Percentiles rank a stretch among this genome's conserved stretches.
These are phyloP conservation scores for Frankliniella fusca DNA, from an alignment of 2,888 invertebrate genomes.

Conservation along the genomic window DNA sequence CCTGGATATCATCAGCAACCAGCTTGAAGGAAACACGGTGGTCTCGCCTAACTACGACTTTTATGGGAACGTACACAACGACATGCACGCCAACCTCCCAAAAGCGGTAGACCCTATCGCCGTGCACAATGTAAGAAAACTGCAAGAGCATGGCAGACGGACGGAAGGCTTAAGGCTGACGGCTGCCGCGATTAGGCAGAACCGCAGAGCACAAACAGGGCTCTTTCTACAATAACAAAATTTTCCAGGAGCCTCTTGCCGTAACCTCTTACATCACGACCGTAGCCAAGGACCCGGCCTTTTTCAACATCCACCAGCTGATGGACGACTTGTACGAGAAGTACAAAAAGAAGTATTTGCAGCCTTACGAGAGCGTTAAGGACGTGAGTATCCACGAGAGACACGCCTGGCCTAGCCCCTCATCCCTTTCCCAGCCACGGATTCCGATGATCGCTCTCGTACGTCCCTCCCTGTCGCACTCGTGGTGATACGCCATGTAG, in stretches of 20 bases:
- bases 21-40: not conserved
- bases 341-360: constrained; percentile 62
- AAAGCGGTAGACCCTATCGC: not conserved
- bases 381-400: too few species aligned
- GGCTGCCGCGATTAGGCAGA: too few species aligned
- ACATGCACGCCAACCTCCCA: not conserved
- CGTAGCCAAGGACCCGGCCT: constrained; percentile 81
- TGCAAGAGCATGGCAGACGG: too few species aligned
- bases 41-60: not conserved
- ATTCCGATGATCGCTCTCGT: too few species aligned
- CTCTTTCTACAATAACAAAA: too few species aligned
- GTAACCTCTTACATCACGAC: constrained; percentile 81
- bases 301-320: constrained; percentile 80
- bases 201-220: too few species aligned
- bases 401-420: too few species aligned
- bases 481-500: too few species aligned
- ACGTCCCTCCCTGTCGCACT: too few species aligned
- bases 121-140: not conserved
- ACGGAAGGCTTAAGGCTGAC: too few species aligned
- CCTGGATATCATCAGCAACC: not conserved
- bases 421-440: too few species aligned
- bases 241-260: constrained; percentile 65
- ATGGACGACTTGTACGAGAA: constrained; percentile 73
- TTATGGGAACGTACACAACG: not conserved
- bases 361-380: constrained; percentile 52